These are phyloP conservation scores for Eulemur rubriventer DNA, from an alignment of 2,797 vertebrate genomes.

Conservation along the genomic window DNA sequence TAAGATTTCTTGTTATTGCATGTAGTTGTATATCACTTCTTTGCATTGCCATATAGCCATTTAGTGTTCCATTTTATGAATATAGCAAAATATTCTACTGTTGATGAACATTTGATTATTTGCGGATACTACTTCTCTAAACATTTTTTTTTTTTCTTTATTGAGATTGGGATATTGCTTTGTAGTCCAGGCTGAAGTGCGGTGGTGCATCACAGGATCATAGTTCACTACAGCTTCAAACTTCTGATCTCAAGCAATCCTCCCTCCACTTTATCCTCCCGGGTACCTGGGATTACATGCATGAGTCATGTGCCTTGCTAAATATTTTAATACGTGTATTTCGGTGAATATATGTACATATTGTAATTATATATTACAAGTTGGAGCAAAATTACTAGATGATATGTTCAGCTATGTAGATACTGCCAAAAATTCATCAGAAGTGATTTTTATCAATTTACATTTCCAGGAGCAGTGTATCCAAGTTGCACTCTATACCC, in stretches of 20 bases:
- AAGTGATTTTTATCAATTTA: not conserved
- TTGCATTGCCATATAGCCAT: not conserved
- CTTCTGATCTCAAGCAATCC: not conserved
- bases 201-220: not conserved
- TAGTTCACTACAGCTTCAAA: not conserved
- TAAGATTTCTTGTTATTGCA: not conserved
- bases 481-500: not conserved
- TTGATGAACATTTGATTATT: not conserved
- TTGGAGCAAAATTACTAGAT: not conserved
- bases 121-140: not conserved
- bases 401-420: not conserved
- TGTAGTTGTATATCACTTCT: not conserved
- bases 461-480: not conserved
- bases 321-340: not conserved
- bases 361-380: not conserved
- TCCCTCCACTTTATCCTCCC: not conserved
- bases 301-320: not conserved
- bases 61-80: not conserved
- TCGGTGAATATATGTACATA: not conserved
- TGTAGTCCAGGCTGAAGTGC: too few relatives aligned
- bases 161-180: not conserved
- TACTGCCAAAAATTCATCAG: not conserved
- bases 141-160: not conserved
- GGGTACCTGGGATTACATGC: not conserved
- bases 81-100: not conserved